Base-by-base conservation (phyloP, 2,888 invertebrate species). In the Eupelmus urozonus region DNA sequence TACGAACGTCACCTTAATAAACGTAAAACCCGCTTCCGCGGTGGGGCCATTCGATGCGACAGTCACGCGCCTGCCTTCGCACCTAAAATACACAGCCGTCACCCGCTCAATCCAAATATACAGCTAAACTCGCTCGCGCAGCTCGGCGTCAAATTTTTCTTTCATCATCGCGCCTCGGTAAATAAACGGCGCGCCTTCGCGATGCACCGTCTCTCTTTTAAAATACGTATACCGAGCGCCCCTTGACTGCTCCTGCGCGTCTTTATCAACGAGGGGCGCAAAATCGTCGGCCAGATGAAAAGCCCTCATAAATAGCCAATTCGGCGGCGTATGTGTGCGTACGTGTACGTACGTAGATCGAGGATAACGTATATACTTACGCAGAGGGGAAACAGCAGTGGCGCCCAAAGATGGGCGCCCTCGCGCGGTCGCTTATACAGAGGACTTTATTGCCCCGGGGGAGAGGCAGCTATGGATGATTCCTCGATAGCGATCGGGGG, bases 271-370 rank as follows among this genome's bases (percentile, higher is more conserved):
- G 45, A 23, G 27, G 11, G 62, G 62, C 42, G 60, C 59, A 71
- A 45, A 63, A 69, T 69, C 69, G 74, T 40, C 59, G 51, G 55
- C 45, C 55, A 53, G 69, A 62, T 57, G 65, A 65, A 70, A 65
- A 70, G 78, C 67, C 81, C 82, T 82, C 85, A 82, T 87, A 86
- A 87, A 87, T 87, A 87, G 85, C 80, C 84, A 82, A 85, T 87
- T 85, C 83, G 84, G 85, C 82, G 83, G 69, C 13, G 34, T 4
- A 34, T 16, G 83, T n/a, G n/a, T n/a, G n/a, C n/a, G n/a, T n/a
- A n/a, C n/a, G n/a, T n/a, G n/a, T n/a, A n/a, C 82, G 82, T 84
- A 13, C 20, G 11, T 20, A 85, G 85, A 87, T 87, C 82, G 80
- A 72, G 82, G 86, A 86, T 86, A 85, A 85, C 81, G 63, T 16